Conservation (phyloP, 1,140 invertebrate genomes). For the Drosophila murphyi region DNA sequence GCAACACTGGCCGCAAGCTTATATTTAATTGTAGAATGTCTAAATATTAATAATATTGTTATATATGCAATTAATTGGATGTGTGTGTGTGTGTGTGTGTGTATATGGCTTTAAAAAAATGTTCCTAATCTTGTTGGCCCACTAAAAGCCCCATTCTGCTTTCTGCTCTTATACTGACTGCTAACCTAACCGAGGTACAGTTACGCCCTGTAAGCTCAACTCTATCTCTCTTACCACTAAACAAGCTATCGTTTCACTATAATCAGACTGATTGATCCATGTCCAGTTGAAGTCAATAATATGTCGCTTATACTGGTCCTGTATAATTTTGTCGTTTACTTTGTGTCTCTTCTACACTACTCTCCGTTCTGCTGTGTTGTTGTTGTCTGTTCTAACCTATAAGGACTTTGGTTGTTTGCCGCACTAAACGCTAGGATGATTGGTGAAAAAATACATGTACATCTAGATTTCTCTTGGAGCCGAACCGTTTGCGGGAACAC, state of each 20-base stretch:
- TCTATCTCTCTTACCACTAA: conserved; percentile 50
- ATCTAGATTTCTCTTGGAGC: conserved; percentile 59
- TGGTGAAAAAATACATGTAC: conserved; percentile 77
- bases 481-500: conserved; percentile 10
- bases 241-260: conserved; percentile 45
- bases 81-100: conserved; percentile 12
- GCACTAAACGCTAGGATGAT: conserved; percentile 80
- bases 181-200: conserved; percentile 33
- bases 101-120: conserved; percentile 66
- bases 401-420: conserved; percentile 82
- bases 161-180: conserved; percentile 16
- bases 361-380: conserved; percentile 35
- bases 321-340: neutral
- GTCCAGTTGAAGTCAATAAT: conserved; percentile 66
- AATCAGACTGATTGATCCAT: conserved; percentile 61
- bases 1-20: conserved; percentile 8
- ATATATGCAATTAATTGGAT: conserved; percentile 30
- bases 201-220: conserved; percentile 59
- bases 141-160: conserved; percentile 8
- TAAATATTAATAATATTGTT: conserved; percentile 28
- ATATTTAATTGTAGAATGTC: conserved; percentile 14
- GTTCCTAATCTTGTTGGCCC: conserved; percentile 41
- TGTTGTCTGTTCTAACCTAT: conserved; percentile 66
- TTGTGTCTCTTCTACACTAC: too few species aligned
- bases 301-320: conserved; percentile 38